Evolutionary conservation across 1,140 invertebrate genomes (phyloP).

Genomic region (Vanessa atalanta): DNA sequence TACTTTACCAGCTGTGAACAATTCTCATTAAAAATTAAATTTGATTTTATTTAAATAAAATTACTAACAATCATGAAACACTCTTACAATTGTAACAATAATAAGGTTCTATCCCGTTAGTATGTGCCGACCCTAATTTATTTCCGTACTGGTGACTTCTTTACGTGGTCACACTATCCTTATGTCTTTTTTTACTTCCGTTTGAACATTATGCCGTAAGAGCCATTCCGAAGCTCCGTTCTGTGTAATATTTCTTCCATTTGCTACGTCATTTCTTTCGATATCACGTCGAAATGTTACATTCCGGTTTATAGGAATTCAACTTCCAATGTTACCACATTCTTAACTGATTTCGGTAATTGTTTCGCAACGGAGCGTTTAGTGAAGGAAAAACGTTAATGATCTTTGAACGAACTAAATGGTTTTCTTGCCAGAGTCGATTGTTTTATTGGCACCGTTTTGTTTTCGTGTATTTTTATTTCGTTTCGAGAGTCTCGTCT

Average conservation of each 20-base stretch:
- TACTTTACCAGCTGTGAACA: too few species aligned
- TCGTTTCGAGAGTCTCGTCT: constrained; percentile 5
- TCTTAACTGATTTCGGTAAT: constrained; percentile 51
- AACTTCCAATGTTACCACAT: constrained; percentile 21
- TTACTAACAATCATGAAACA: too few species aligned
- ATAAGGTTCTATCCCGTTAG: neutral
- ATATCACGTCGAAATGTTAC: constrained; percentile 50
- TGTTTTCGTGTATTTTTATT: constrained; percentile 19
- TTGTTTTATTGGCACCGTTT: constrained; percentile 46
- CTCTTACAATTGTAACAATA: too few species aligned
- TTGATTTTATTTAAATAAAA: too few species aligned
- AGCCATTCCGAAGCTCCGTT: constrained; percentile 59
- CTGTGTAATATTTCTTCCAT: constrained; percentile 64
- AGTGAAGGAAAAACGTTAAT: constrained; percentile 49
- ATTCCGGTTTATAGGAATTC: constrained; percentile 38
- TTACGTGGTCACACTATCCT: constrained; percentile 55
- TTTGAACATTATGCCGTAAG: constrained; percentile 57
- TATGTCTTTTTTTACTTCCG: constrained; percentile 62
- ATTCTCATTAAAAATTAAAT: too few species aligned
- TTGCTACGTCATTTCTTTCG: constrained; percentile 66
- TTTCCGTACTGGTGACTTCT: constrained; percentile 43
- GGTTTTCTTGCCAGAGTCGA: constrained; percentile 41
- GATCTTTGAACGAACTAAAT: constrained; percentile 52
- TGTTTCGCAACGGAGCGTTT: constrained; percentile 46
- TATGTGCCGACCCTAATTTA: constrained; percentile 45